Evolutionary conservation across 2,888 invertebrate species (phyloP), one percentile per base, ranked within the genome.

Genomic region (Agriotes lineatus): DNA sequence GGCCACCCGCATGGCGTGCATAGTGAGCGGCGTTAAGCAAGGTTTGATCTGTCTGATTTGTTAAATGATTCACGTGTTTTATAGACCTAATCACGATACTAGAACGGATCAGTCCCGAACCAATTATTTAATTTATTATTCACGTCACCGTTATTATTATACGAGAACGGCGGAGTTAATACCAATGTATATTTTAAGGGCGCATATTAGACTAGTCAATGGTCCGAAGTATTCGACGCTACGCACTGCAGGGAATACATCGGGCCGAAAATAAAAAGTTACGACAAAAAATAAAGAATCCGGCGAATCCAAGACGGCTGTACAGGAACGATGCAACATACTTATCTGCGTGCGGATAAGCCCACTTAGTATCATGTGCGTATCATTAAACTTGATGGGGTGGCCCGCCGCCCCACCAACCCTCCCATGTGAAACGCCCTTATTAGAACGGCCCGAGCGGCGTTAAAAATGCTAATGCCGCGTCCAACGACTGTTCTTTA

Each of bases 331-430:
- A n/a, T 45, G 50, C 42, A 22, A 42, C 16, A 19, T 22, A 22
- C 9, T 37, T 19, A 61, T 33, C 19, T 42, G 56, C 42, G 33
- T 52, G 25, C 52, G 52, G 52, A 52, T 35, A 52, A 52, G 52
- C 54, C 35, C 52, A 52, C 61, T 60, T 67, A 61, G 45, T 30
- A 63, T 70, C 70, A 69, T 72, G 70, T 63, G 70, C 61, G 61
- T 74, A 73, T 75, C 73, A 70, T 74, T 72, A 73, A 73, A 73
- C 69, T 71, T 72, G 72, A 72, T 72, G 74, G 73, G 68, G 74
- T 69, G 68, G 68, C 74, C 58, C 37, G n/a, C 58, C 22, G 62
- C n/a, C 20, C 44, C 56, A 54, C 7, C 59, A 35, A 62, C 67
- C 62, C 63, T 42, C 9, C 42, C 57, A 19, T 33, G 37, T 45